These are phyloP conservation scores for Drosophila monieri DNA, from an alignment of 2,888 invertebrate genomes.

Conservation along the genomic window DNA sequence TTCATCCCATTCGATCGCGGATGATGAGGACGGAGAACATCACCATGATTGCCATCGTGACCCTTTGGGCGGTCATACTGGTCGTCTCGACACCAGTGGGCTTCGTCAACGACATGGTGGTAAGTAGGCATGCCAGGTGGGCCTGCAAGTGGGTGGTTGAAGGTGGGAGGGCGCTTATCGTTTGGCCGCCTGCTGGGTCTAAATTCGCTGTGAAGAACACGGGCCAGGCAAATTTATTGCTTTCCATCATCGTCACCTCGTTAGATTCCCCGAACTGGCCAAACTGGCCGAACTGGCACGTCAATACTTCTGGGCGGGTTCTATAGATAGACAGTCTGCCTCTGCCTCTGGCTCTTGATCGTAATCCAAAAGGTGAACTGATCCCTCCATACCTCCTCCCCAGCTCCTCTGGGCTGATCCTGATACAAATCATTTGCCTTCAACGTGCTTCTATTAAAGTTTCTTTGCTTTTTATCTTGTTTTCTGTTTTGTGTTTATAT, in stretches of 20 bases:
- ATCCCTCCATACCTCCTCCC: not conserved
- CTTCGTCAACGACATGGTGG: conserved; percentile 89
- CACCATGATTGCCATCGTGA: conserved; percentile 90
- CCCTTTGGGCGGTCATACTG: conserved; percentile 92
- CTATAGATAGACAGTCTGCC: conserved; percentile 10
- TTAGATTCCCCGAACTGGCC: conserved; percentile 60
- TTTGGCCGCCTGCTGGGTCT: conserved; percentile 59
- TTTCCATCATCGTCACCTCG: conserved; percentile 81
- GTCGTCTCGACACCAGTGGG: conserved; percentile 89
- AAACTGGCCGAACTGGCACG: conserved; percentile 28
- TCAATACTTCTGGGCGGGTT: conserved; percentile 30
- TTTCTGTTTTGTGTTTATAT: conserved; percentile 57
- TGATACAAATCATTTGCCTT: conserved; percentile 37
- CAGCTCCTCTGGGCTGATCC: conserved; percentile 8
- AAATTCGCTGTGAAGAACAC: conserved; percentile 73
- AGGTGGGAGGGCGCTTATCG: conserved; percentile 8
- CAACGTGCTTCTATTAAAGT: conserved; percentile 44
- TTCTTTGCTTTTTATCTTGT: conserved; percentile 30
- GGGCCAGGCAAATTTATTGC: conserved; percentile 79
- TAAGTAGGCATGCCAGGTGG: conserved; percentile 61
- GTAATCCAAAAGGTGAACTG: conserved; percentile 15
- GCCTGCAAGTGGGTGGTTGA: not conserved
- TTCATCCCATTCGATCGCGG: conserved; percentile 94
- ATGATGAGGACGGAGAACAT: conserved; percentile 91
- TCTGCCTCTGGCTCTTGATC: conserved; percentile 28